phyloP scores from a whole-genome alignment of 2,888 invertebrate genomes.

The Lepeophtheirus nordmannii region DNA sequence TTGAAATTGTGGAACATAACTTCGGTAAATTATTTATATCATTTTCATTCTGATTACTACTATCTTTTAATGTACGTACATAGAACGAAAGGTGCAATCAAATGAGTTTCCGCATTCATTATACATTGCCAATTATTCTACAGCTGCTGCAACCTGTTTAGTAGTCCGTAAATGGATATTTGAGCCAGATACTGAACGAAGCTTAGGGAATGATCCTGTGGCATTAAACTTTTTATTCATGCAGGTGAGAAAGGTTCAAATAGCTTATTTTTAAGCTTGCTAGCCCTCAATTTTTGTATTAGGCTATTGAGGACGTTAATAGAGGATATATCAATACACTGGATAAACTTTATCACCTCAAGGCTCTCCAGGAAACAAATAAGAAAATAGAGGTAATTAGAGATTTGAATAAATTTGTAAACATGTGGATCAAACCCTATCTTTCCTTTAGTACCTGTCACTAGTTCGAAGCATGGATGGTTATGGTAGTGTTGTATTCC shows the following conservation, averaged over 20 bases:
- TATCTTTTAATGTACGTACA: conserved; percentile 32
- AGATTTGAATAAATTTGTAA: neutral
- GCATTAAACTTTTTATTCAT: conserved; percentile 16
- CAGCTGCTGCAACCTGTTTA: conserved; percentile 86
- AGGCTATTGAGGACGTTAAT: conserved; percentile 86
- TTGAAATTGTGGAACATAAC: conserved; percentile 91
- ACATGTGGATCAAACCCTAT: too few species aligned
- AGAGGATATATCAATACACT: conserved; percentile 76
- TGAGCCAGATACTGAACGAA: conserved; percentile 33
- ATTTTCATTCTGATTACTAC: too few species aligned
- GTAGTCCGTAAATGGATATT: conserved; percentile 76
- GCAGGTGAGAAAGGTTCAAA: conserved; percentile 8
- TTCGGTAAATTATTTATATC: conserved; percentile 53
- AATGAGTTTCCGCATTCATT: conserved; percentile 91
- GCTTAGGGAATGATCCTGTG: conserved; percentile 15
- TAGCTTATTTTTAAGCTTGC: neutral
- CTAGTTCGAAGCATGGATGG: conserved; percentile 72
- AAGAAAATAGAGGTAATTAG: conserved; percentile 54
- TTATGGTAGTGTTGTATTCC: conserved; percentile 84
- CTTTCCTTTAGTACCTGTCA: conserved; percentile 49
- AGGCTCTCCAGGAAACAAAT: conserved; percentile 78
- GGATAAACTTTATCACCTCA: conserved; percentile 82
- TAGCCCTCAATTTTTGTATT: conserved; percentile 27
- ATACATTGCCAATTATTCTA: conserved; percentile 97
- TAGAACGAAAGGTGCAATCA: conserved; percentile 82